Evolutionary conservation across 2,797 vertebrate genomes (phyloP), one percentile per base, ranked within the genome.

Genomic region (Sorex maritimensis): DNA sequence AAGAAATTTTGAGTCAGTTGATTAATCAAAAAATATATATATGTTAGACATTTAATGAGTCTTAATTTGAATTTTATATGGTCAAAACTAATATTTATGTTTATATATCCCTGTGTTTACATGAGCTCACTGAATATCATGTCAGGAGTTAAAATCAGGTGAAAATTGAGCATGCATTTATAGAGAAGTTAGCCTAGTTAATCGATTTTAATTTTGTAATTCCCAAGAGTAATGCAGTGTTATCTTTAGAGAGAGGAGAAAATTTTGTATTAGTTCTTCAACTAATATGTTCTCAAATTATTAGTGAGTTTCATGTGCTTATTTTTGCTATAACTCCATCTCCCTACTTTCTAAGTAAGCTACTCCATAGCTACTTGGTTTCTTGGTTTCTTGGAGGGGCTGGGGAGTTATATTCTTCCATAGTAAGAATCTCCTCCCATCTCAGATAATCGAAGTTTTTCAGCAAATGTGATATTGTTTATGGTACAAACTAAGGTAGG

Each of bases 31-130:
- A 94, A 61, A 52, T 30, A n/a, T 82, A 63, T 28, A 38, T 4
- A 6, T 78, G 28, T 6, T 61, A 61, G 21, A 15, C 17, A 61
- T 86, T 26, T 71, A 46, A 8, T 41, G 4, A 63, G 46, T 52
- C 80, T 78, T 86, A n/a, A 78, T 63, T 75, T 72, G 88, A 85
- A 68, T 74, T 85, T 55, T 84, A 3, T 84, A 84, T 34, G 24
- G 10, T 49, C 73, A 84, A 85, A 28, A 44, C 87, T 69, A 65
- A 19, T 89, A 38, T 28, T 28, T 1, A 0, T 83, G 19, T 88
- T 61, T 83, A 41, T 58, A 10, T 91, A 68, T 67, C 46, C 61
- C 73, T 71, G 80, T 63, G 41, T 79, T 87, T 86, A 46, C 44
- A 8, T 78, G 69, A 28, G 74, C 81, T 52, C n/a, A 0, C 78